Evolutionary conservation across 1,140 invertebrate species (phyloP).

Genomic region (Megalopta genalis): DNA sequence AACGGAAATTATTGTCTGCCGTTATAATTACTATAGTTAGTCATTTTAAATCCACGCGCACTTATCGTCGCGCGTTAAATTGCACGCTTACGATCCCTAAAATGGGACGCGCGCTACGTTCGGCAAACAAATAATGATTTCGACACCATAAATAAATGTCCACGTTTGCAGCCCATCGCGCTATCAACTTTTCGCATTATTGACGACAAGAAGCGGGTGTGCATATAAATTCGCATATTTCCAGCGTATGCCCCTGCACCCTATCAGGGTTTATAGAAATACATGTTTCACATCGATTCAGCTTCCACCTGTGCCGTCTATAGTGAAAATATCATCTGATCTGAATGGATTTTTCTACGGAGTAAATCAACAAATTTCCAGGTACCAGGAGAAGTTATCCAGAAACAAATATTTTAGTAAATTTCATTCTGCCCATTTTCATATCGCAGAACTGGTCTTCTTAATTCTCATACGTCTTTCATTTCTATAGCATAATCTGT

Average conservation of each 20-base stretch:
- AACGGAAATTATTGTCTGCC: background rate
- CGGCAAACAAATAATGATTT: constrained; percentile 14
- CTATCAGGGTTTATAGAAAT: background rate
- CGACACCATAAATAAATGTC: constrained; percentile 6
- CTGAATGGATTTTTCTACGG: background rate
- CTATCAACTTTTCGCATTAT: constrained; percentile 19
- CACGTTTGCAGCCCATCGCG: background rate
- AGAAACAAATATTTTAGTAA: too few species aligned
- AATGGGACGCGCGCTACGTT: background rate
- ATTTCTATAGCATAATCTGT: too few species aligned
- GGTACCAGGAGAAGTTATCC: too few species aligned
- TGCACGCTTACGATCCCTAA: background rate
- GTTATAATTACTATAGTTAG: too few species aligned
- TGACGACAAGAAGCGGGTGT: constrained; percentile 21
- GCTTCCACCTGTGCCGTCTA: background rate
- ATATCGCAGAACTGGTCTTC: too few species aligned
- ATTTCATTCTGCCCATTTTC: too few species aligned
- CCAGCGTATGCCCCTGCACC: background rate
- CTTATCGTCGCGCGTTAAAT: background rate
- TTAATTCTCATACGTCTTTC: too few species aligned
- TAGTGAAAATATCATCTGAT: background rate
- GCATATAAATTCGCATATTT: constrained; percentile 41
- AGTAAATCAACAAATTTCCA: too few species aligned
- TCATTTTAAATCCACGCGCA: background rate
- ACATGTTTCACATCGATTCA: background rate